phyloP scores from a whole-genome alignment of 2,888 invertebrate genomes.

The Lasioglossum villosulum region DNA sequence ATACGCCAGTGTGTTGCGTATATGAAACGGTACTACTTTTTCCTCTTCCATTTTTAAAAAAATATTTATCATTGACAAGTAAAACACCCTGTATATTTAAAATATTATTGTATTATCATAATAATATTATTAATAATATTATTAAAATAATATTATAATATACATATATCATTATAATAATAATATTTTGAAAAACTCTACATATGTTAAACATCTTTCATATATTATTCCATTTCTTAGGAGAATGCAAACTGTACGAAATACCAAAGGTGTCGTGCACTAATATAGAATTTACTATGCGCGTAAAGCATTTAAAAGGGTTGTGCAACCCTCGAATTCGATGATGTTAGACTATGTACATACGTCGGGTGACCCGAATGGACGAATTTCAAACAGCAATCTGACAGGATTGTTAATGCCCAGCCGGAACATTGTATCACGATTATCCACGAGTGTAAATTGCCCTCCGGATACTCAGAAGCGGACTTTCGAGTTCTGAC shows the following conservation, averaged over 20 bases:
- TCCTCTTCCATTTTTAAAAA: too few relatives aligned
- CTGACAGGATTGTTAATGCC: slow-evolving; percentile 32
- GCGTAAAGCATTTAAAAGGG: neutral
- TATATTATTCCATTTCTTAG: neutral
- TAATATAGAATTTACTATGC: neutral
- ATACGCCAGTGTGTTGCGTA: too few relatives aligned
- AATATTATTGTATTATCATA: too few relatives aligned
- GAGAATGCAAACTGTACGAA: neutral
- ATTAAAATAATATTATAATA: too few relatives aligned
- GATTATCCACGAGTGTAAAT: slow-evolving; percentile 46
- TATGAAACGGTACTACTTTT: too few relatives aligned
- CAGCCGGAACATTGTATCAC: slow-evolving; percentile 33
- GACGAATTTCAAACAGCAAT: slow-evolving; percentile 15
- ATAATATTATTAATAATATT: too few relatives aligned
- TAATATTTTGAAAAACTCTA: too few relatives aligned
- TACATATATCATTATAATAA: too few relatives aligned
- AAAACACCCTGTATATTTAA: too few relatives aligned
- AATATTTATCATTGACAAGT: too few relatives aligned
- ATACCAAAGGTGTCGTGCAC: neutral
- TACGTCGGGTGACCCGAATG: neutral
- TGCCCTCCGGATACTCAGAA: slow-evolving; percentile 32
- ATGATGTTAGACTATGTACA: too few relatives aligned
- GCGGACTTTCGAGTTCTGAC: slow-evolving; percentile 50
- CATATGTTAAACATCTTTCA: neutral
- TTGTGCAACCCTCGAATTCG: neutral